Conservation (phyloP, 2,113 vertebrate genomes). For the Plectropomus leopardus region DNA sequence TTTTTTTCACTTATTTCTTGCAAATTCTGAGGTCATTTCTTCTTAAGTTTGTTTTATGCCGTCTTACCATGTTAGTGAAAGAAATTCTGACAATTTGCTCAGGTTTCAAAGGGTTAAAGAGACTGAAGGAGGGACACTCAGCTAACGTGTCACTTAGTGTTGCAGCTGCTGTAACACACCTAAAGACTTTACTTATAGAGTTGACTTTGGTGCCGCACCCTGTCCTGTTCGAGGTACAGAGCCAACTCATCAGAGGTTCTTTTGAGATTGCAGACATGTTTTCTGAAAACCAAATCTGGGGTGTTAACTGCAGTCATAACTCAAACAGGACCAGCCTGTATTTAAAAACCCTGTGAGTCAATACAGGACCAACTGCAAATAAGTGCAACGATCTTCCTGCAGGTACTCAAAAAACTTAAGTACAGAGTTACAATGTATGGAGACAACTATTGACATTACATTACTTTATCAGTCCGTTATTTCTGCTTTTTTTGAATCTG, state of each 20-base stretch:
- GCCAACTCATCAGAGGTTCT: slow-evolving; percentile 19
- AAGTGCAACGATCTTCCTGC: background rate
- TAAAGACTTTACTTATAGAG: slow-evolving; percentile 35
- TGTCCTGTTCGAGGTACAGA: background rate
- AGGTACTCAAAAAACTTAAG: background rate
- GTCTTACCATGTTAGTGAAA: too few relatives aligned
- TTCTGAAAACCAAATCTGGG: slow-evolving; percentile 12
- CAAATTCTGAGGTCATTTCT: too few relatives aligned
- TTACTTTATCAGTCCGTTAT: too few relatives aligned
- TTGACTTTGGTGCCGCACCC: slow-evolving; percentile 35
- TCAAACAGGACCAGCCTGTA: background rate
- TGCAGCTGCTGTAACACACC: slow-evolving; percentile 24
- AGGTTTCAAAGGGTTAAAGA: too few relatives aligned
- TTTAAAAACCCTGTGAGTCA: background rate
- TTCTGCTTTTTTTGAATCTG: background rate
- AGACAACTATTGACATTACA: background rate
- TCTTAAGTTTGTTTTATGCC: too few relatives aligned
- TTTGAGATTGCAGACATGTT: slow-evolving; percentile 3
- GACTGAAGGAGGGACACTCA: background rate
- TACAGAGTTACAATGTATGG: background rate
- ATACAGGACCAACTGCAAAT: background rate
- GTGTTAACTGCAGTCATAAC: background rate
- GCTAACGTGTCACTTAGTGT: background rate
- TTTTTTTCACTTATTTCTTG: too few relatives aligned
- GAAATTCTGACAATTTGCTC: too few relatives aligned